Evolutionary conservation across 1,140 invertebrate genomes (phyloP).

Genomic region (Aradophagus sp.): DNA sequence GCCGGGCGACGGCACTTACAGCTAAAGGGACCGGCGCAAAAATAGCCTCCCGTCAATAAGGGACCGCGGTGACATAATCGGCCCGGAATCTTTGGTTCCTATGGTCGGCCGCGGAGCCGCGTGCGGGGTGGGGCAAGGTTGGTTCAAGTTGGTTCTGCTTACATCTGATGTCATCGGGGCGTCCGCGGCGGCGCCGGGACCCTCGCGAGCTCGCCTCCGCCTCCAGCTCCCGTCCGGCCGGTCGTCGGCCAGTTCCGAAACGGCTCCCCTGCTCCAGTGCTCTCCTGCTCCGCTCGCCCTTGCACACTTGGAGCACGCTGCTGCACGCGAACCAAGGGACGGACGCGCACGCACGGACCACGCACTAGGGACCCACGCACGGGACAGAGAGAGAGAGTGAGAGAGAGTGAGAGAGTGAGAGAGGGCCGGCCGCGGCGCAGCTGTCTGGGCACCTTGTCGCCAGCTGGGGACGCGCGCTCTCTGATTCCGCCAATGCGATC

Average conservation of each 20-base stretch:
- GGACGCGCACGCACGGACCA: conserved; percentile 8
- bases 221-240: conserved; percentile 15
- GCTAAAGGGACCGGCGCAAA: conserved; percentile 18
- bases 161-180: conserved; percentile 21
- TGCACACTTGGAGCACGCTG: too few species aligned
- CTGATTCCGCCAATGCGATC: conserved; percentile 26
- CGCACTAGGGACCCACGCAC: conserved; percentile 23
- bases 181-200: conserved; percentile 8
- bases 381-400: too few species aligned
- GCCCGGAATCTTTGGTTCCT: conserved; percentile 1
- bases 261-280: too few species aligned
- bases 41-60: conserved; percentile 8
- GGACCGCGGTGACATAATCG: conserved; percentile 15
- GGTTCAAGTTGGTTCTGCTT: too few species aligned
- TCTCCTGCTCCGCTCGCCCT: too few species aligned
- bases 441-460: conserved; percentile 32
- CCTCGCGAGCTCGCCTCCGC: conserved; percentile 17
- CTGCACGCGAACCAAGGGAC: too few species aligned
- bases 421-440: conserved; percentile 33
- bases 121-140: too few species aligned
- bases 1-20: conserved; percentile 17
- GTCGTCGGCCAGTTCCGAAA: conserved; percentile 9
- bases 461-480: conserved; percentile 34
- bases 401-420: too few species aligned
- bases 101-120: too few species aligned